Evolutionary conservation across 2,797 vertebrate species (phyloP).

Genomic region (Paguma larvata): DNA sequence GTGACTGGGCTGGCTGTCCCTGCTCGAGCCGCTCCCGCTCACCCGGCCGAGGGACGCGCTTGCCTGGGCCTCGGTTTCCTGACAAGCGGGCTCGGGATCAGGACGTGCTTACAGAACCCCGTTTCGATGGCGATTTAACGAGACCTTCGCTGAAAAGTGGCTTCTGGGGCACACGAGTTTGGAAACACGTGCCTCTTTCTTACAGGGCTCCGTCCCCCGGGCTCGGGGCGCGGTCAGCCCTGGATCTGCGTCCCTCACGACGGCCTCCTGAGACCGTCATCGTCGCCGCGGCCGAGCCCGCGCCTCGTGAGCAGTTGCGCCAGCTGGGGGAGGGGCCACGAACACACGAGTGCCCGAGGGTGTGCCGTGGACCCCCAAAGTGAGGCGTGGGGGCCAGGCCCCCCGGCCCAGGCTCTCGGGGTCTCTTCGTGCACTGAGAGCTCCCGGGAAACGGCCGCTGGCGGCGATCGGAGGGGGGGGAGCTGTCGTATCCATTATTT

Average conservation of each 20-base stretch:
- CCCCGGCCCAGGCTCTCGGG: not conserved
- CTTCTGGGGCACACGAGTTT: not conserved
- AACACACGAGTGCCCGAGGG: accelerated
- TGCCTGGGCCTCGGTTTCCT: not conserved
- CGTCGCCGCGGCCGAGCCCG: accelerated
- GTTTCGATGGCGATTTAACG: not conserved
- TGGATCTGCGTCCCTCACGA: not conserved
- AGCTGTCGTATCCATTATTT: accelerated
- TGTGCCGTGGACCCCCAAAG: accelerated
- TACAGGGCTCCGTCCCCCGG: accelerated
- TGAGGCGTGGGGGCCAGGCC: not conserved
- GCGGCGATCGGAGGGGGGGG: accelerated
- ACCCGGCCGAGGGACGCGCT: accelerated
- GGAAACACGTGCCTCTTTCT: not conserved
- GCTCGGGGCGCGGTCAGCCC: not conserved
- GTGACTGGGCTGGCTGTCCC: accelerated
- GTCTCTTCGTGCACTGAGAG: accelerated
- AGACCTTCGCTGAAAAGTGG: not conserved
- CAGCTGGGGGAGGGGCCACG: accelerated
- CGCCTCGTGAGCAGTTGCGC: accelerated
- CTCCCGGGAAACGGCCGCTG: accelerated
- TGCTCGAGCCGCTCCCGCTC: not conserved
- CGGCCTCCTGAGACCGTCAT: not conserved
- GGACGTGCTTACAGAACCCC: not conserved
- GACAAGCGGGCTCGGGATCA: accelerated